phyloP scores from a whole-genome alignment of 2,797 vertebrate genomes.

The Okamejei kenojei region DNA sequence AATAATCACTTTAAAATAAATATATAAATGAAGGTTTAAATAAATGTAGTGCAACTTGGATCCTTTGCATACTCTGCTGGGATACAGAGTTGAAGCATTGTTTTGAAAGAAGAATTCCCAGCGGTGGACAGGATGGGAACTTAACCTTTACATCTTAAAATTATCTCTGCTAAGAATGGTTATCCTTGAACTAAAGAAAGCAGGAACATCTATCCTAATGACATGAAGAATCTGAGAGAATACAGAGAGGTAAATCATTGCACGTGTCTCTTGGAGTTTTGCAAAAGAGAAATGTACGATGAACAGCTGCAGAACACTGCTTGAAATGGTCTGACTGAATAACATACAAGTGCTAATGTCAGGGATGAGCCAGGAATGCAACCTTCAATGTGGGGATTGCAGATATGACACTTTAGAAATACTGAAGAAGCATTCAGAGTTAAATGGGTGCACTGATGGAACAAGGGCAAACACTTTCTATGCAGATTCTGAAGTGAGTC shows the following conservation, averaged over 20 bases:
- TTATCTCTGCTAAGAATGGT: neutral
- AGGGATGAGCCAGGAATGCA: neutral
- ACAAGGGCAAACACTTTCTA: neutral
- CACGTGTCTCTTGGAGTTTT: neutral
- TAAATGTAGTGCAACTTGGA: neutral
- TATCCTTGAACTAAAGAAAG: neutral
- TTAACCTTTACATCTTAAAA: neutral
- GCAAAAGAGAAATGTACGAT: neutral
- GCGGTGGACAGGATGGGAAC: neutral
- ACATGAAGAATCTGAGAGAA: neutral
- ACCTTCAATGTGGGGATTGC: neutral
- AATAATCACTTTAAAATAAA: neutral
- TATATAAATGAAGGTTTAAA: neutral
- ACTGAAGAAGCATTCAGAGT: neutral
- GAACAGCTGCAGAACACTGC: slow-evolving; percentile 3
- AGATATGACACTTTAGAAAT: neutral
- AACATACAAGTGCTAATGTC: neutral
- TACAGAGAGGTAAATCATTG: neutral
- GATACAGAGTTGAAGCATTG: neutral
- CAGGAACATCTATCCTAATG: neutral
- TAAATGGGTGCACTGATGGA: neutral
- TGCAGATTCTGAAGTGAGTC: neutral
- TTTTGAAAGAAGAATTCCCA: neutral
- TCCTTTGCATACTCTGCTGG: neutral
- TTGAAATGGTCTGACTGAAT: neutral